Evolutionary conservation across 2,888 invertebrate species (phyloP), one percentile per base, ranked within the genome.

Genomic region (Auanema sp.): DNA sequence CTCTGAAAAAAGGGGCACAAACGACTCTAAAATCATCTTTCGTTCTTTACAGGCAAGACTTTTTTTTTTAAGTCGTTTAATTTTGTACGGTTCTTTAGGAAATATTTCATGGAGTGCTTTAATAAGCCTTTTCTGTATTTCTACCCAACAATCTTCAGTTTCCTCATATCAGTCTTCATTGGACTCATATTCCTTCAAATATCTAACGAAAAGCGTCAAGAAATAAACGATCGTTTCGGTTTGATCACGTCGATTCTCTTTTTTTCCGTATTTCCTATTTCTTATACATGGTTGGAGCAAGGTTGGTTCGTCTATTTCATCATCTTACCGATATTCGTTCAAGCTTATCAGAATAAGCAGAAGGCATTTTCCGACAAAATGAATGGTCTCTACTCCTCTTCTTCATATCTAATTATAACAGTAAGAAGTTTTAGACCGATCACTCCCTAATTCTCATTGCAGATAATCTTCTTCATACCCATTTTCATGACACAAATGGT

Each of bases 181-280:
- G 93, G 93, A 12, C 10, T 60, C 1, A 12, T 50, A 3, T 71
- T 50, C 41, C 21, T 52, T 21, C 12, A 56, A 2, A 16, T 72
- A n/a, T 42, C 69, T 10, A 52, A 52, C 12, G 61, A 65, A 24
- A 62, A 66, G 41, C 58, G 80, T 25, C 61, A 68, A 14, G 74
- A 71, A 6, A 69, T 84, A 8, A 83, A 83, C 57, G 86, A 87
- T 72, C 84, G 93, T 63, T 84, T 92, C 64, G 93, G 93, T n/a
- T 92, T 90, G 84, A 91, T 93, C 84, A 92, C 92, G 84, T 88
- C 90, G 24, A 89, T 91, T 68, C 89, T 92, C 88, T 90, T 90
- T 53, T 83, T 94, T 47, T 88, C 89, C 3, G 88, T 89, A 52
- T 91, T 92, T 91, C 92, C 93, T 0, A 84, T 92, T 10, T 84